Evolutionary conservation across 1,140 invertebrate genomes (phyloP).

Genomic region (Epicauta chinensis): DNA sequence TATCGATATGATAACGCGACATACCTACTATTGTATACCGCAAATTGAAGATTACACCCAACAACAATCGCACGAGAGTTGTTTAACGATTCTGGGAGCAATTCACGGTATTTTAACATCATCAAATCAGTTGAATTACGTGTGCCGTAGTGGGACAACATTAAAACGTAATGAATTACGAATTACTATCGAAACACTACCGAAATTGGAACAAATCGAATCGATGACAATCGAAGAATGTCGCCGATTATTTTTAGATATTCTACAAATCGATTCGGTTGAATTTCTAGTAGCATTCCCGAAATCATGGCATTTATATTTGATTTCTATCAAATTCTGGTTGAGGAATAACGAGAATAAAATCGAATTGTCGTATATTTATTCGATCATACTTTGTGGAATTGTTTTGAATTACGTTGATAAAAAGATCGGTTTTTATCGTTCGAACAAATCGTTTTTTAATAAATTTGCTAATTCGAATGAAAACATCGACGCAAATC

Average conservation of each 20-base stretch:
- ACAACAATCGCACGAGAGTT: conserved; percentile 53
- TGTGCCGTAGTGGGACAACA: conserved; percentile 38
- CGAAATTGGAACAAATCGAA: conserved; percentile 42
- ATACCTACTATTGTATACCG: conserved; percentile 58
- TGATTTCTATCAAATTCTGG: conserved; percentile 63
- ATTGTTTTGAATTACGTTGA: conserved; percentile 58
- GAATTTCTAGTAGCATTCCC: conserved; percentile 48
- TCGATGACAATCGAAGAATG: conserved; percentile 38
- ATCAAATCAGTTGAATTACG: conserved; percentile 39
- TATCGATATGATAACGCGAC: conserved; percentile 59
- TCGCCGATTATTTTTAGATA: conserved; percentile 30
- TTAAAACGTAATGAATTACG: conserved; percentile 32
- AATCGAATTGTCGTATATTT: conserved; percentile 49
- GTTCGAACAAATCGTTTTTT: conserved; percentile 38
- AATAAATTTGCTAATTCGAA: conserved; percentile 10
- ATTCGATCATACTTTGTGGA: conserved; percentile 53
- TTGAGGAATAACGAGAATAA: conserved; percentile 44
- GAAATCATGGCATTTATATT: conserved; percentile 54
- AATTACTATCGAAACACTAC: conserved; percentile 38
- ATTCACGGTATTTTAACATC: conserved; percentile 53
- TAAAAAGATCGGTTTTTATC: conserved; percentile 49
- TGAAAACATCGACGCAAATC: conserved; percentile 27
- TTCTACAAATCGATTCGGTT: conserved; percentile 42
- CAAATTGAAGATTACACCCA: conserved; percentile 66
- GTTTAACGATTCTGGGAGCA: conserved; percentile 58